Conservation (phyloP, 2,113 vertebrate genomes). For the Pterocles burchelli region DNA sequence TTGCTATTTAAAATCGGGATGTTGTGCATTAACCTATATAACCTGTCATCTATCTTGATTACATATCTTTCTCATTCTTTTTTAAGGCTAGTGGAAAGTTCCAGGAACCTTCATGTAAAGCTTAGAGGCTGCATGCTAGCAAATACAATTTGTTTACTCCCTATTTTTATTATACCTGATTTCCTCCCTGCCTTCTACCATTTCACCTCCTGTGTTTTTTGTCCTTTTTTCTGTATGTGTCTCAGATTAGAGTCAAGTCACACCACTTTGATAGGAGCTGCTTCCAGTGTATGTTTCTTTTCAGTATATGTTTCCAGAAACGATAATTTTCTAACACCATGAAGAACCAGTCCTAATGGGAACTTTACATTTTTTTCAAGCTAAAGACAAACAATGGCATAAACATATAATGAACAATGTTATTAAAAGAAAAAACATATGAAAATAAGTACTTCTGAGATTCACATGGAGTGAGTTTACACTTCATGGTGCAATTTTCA, state of each 20-base stretch:
- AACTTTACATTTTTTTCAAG: background rate
- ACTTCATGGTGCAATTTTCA: background rate
- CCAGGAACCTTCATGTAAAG: background rate
- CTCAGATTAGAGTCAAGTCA: background rate
- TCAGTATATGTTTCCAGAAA: background rate
- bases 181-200: background rate
- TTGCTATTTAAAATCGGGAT: background rate
- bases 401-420: background rate
- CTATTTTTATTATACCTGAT: background rate
- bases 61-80: background rate
- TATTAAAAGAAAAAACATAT: background rate
- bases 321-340: background rate
- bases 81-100: background rate
- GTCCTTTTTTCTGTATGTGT: background rate
- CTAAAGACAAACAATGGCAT: background rate
- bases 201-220: background rate
- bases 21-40: background rate
- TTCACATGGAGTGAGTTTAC: background rate
- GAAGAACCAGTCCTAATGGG: background rate
- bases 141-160: background rate
- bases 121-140: background rate
- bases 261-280: background rate
- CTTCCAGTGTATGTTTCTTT: background rate
- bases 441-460: background rate
- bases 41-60: background rate